These are phyloP conservation scores for Nomada hirtipes DNA, from an alignment of 2,888 invertebrate species.

Conservation along the genomic window DNA sequence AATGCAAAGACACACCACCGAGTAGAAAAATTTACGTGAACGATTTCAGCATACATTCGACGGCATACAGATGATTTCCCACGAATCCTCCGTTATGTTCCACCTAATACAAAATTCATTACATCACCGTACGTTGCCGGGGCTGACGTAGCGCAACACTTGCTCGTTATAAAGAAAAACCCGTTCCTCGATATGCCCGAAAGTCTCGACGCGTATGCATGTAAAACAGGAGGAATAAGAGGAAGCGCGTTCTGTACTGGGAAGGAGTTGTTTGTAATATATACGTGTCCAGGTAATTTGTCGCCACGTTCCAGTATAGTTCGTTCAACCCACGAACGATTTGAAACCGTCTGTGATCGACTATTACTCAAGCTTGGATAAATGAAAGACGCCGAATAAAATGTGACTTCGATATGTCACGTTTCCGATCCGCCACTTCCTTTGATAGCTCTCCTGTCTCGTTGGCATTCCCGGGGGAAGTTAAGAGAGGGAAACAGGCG, in stretches of 20 bases:
- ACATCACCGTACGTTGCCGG: not conserved
- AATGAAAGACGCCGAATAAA: slow-evolving; percentile 55
- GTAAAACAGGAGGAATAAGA: not conserved
- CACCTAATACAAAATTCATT: not conserved
- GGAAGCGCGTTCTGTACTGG: not conserved
- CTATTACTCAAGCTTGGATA: slow-evolving; percentile 35
- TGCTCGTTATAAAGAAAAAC: slow-evolving; percentile 5
- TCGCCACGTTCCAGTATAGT: slow-evolving; percentile 9
- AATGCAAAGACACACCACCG: no score
- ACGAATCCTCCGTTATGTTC: not conserved
- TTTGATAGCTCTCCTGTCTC: slow-evolving; percentile 24
- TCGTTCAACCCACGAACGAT: slow-evolving; percentile 40
- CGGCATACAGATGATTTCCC: not conserved
- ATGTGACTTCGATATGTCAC: slow-evolving; percentile 62
- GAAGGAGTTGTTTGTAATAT: not conserved
- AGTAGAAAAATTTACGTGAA: no score
- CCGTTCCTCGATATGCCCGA: not conserved
- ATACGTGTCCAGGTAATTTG: slow-evolving; percentile 1
- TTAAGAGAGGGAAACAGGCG: not conserved
- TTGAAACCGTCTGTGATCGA: not conserved
- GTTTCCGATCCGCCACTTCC: slow-evolving; percentile 49
- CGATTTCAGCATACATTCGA: not conserved
- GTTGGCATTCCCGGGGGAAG: slow-evolving; percentile 38
- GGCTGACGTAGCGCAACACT: not conserved
- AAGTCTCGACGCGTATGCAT: not conserved